Evolutionary conservation across 2,888 invertebrate species (phyloP), one percentile per base, ranked within the genome.

Genomic region (Nomada fabriciana): DNA sequence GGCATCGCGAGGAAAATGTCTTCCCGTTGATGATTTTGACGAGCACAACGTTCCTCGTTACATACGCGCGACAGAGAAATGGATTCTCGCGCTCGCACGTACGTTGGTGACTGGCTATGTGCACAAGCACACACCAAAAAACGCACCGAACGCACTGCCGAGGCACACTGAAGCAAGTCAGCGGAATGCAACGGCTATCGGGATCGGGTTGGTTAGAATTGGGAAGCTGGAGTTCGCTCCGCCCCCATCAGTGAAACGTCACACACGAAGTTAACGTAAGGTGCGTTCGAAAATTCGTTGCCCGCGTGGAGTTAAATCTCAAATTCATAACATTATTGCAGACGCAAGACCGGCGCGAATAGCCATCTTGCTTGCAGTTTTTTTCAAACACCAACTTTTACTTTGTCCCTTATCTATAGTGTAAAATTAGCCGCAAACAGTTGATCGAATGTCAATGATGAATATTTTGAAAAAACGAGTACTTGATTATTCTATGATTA

Each of bases 151-250:
- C 83, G 80, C 83, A 83, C 84, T 80, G 71, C 82, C 83, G 76
- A 79, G 82, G 74, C 79, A 83, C 81, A 87, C 87, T 82, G 83
- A 72, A 53, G 76, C 85, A 78, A 86, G 80, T 86, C 84, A 90
- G 72, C 87, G 85, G 89, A 91, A 90, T 90, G 88, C 89, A 83
- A 25, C 57, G 72, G 75, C 85, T 84, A 87, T 86, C 86, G 84
- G 77, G 80, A 83, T 85, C 86, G 87, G 88, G 88, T 90, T 90
- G 89, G 90, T 89, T 88, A 87, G 89, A 86, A 89, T 88, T 87
- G 86, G 87, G 82, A 86, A 76, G 82, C 84, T 83, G 83, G 85
- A 83, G 84, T 77, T 88, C 73, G 89, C 90, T 89, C 90, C 89
- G 89, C 89, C 91, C 85, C 87, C 85, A 77, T 86, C 80, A 60